Conservation (phyloP, 2,888 invertebrate genomes). For the Glaucopsyche alexis region DNA sequence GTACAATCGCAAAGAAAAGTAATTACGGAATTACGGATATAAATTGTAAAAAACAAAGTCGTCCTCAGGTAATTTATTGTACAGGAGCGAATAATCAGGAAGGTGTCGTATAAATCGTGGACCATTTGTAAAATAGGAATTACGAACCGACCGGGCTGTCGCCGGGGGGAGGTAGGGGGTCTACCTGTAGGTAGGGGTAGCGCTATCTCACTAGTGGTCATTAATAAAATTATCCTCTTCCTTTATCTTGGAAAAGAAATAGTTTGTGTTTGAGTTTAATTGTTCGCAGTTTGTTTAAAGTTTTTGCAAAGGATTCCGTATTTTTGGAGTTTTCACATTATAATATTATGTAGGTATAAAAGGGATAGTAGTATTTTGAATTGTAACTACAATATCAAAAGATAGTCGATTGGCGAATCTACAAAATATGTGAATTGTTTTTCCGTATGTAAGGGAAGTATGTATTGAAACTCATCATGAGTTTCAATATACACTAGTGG, state of each 20-base stretch:
- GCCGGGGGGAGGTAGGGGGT: conserved; percentile 44
- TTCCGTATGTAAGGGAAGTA: neutral
- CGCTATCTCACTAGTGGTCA: neutral
- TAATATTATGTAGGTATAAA: too few species aligned
- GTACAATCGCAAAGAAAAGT: conserved; percentile 43
- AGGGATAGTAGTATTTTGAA: neutral
- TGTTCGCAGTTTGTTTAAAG: neutral
- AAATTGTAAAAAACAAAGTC: conserved; percentile 75
- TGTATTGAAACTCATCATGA: too few species aligned
- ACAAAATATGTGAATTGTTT: neutral
- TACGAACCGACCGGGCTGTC: conserved; percentile 59
- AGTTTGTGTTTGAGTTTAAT: neutral
- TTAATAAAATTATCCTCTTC: conserved; percentile 19
- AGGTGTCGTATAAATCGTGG: conserved; percentile 77
- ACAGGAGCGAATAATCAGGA: conserved; percentile 72
- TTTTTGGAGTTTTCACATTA: too few species aligned
- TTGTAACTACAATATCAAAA: too few species aligned
- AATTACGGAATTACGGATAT: conserved; percentile 67
- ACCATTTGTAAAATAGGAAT: conserved; percentile 79
- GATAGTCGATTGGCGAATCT: neutral
- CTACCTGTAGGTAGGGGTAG: neutral
- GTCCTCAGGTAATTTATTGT: conserved; percentile 74
- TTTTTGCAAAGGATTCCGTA: neutral
- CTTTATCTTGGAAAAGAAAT: neutral
- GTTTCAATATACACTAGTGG: neutral